Conservation (phyloP, 2,113 vertebrate genomes). For the Pseudois nayaur region DNA sequence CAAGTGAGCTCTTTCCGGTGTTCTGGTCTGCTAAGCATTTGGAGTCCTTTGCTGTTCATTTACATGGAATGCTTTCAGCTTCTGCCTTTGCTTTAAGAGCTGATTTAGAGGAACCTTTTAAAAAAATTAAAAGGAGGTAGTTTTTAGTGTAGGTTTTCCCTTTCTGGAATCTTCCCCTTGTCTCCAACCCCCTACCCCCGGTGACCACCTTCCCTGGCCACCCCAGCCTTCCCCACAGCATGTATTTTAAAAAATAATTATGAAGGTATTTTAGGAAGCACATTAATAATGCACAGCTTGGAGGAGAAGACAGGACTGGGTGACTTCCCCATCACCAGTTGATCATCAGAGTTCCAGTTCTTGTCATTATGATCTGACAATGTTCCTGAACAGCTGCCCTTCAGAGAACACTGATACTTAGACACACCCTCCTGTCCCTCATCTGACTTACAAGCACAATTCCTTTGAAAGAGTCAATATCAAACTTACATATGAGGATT, state of each 20-base stretch:
- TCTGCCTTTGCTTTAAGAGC: constrained; percentile 50
- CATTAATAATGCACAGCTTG: constrained; percentile 54
- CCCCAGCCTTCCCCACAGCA: neutral
- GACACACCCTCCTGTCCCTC: constrained; percentile 74
- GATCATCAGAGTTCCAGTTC: constrained; percentile 54
- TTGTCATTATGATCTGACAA: constrained; percentile 70
- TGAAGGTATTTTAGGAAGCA: constrained; percentile 58
- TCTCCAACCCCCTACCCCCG: neutral
- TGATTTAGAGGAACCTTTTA: neutral
- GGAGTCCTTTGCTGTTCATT: constrained; percentile 58
- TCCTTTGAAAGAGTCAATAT: constrained; percentile 79
- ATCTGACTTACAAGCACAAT: constrained; percentile 75
- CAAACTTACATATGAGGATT: constrained; percentile 77
- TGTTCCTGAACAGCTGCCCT: constrained; percentile 66
- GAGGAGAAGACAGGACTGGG: constrained; percentile 65
- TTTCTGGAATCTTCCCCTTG: neutral
- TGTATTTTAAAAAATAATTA: constrained; percentile 16
- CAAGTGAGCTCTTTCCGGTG: neutral
- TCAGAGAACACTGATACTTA: constrained; percentile 73
- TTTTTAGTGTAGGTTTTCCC: constrained; percentile 35
- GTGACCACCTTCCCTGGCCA: neutral
- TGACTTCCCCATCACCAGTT: neutral
- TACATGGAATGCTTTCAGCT: constrained; percentile 28
- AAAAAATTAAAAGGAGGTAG: neutral
- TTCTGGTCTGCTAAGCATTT: constrained; percentile 5